phyloP scores from a whole-genome alignment of 2,113 vertebrate species.

The Trochalopteron elliotii region DNA sequence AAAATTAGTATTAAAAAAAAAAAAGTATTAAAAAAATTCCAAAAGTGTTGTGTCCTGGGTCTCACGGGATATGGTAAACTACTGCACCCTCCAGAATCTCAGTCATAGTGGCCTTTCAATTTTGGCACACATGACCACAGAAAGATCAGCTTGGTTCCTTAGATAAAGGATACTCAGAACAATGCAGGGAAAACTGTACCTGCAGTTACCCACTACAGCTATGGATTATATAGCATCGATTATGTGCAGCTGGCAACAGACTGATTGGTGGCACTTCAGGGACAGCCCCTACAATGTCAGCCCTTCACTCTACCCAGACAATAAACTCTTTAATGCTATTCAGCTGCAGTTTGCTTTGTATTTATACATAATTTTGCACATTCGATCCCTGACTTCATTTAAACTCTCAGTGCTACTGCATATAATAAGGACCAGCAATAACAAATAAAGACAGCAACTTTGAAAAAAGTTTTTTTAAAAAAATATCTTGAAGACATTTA shows the following conservation, averaged over 20 bases:
- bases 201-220: background rate
- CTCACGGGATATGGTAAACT: background rate
- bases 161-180: background rate
- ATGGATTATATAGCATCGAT: rapidly evolving
- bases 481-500: background rate
- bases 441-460: background rate
- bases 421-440: background rate
- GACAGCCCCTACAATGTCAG: background rate
- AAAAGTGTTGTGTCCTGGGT: background rate
- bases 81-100: background rate
- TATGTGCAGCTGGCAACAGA: background rate
- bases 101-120: background rate
- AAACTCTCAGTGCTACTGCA: background rate
- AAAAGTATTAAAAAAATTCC: background rate
- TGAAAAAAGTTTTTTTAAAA: background rate
- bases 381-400: background rate
- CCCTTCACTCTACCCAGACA: background rate
- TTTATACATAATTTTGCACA: background rate
- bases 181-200: background rate
- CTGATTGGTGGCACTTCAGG: background rate
- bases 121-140: background rate
- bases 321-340: background rate
- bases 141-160: background rate
- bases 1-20: too few species aligned
- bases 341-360: background rate